phyloP scores from a whole-genome alignment of 2,888 invertebrate genomes.

The Epistrophella euchroma region DNA sequence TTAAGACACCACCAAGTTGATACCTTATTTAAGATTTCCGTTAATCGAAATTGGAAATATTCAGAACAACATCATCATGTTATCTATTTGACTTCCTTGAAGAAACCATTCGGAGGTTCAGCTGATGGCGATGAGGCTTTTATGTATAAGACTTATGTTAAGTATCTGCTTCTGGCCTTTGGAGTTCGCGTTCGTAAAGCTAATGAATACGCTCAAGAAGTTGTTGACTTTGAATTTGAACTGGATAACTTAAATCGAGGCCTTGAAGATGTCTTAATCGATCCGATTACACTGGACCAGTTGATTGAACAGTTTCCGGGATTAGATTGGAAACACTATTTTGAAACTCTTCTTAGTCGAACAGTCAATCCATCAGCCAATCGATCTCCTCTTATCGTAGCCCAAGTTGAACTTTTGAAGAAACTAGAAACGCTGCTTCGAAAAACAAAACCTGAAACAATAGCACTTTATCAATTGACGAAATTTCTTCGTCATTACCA shows the following conservation, averaged over 20 bases:
- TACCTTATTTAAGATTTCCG: constrained; percentile 78
- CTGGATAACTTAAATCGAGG: constrained; percentile 74
- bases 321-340: constrained; percentile 78
- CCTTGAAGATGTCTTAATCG: constrained; percentile 77
- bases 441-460: constrained; percentile 66
- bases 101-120: constrained; percentile 43
- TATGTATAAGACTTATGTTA: constrained; percentile 80
- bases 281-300: constrained; percentile 78
- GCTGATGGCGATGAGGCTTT: constrained; percentile 77
- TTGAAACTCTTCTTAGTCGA: constrained; percentile 77
- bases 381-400: constrained; percentile 78
- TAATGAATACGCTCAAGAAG: constrained; percentile 77
- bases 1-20: constrained; percentile 80
- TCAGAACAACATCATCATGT: constrained; percentile 78
- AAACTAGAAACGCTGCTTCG: constrained; percentile 75
- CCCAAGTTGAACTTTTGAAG: constrained; percentile 77
- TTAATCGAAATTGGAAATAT: constrained; percentile 81
- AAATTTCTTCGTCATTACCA: constrained; percentile 80
- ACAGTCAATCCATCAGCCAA: constrained; percentile 37
- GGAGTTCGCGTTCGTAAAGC: constrained; percentile 79
- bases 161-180: constrained; percentile 79
- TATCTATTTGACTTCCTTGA: constrained; percentile 79
- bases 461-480: constrained; percentile 79
- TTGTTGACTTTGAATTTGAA: constrained; percentile 79
- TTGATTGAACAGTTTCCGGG: constrained; percentile 77